phyloP scores from a whole-genome alignment of 2,888 invertebrate genomes.

The Eupithecia dodoneata region DNA sequence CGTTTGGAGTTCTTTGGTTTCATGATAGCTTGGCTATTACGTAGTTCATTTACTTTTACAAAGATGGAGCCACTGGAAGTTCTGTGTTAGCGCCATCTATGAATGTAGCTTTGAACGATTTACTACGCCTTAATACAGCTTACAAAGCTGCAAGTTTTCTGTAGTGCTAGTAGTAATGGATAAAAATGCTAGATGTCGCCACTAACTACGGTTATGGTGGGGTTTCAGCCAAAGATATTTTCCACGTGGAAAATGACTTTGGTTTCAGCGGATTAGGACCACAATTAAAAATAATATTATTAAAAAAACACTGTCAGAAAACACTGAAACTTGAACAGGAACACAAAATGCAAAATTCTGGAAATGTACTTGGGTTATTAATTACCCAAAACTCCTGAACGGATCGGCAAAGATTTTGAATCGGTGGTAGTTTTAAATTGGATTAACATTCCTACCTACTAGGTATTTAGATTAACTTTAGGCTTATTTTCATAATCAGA shows the following conservation, averaged over 20 bases:
- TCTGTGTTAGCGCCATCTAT: slow-evolving; percentile 20
- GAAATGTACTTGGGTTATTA: background rate
- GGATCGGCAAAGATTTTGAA: background rate
- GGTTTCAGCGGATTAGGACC: background rate
- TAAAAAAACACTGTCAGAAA: no score
- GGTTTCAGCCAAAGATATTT: no score
- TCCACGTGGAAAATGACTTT: no score
- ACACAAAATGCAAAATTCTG: background rate
- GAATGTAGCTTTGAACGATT: background rate
- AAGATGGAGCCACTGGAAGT: slow-evolving; percentile 14
- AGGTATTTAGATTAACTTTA: background rate
- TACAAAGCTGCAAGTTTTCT: background rate
- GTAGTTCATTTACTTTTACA: background rate
- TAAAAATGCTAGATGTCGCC: slow-evolving; percentile 21
- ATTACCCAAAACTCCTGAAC: background rate
- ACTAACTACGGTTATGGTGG: slow-evolving; percentile 3
- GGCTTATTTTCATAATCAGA: background rate
- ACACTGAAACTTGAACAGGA: no score
- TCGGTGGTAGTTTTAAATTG: background rate
- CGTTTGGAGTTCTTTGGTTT: background rate
- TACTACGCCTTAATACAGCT: background rate
- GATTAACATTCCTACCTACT: background rate
- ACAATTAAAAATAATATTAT: background rate
- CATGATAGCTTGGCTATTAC: background rate
- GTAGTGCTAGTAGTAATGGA: background rate